These are phyloP conservation scores for Sparidentex hasta DNA, from an alignment of 2,797 vertebrate species.

Conservation along the genomic window DNA sequence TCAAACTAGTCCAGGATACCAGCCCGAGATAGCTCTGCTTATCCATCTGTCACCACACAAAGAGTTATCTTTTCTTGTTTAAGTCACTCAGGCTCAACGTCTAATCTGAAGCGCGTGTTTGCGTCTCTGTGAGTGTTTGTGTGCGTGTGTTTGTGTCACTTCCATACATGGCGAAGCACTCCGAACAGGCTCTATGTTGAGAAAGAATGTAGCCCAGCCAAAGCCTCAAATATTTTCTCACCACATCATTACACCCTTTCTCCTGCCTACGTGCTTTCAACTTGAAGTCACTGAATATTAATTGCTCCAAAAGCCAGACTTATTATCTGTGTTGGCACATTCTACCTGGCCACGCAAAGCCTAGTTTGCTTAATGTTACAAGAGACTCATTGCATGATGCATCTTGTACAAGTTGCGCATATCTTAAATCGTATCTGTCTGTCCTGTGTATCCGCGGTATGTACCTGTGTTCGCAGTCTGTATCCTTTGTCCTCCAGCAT, in stretches of 20 bases:
- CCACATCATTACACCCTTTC: slow-evolving; percentile 37
- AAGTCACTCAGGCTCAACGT: slow-evolving; percentile 78
- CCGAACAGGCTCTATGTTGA: slow-evolving; percentile 33
- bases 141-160: slow-evolving; percentile 61
- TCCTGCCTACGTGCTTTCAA: slow-evolving; percentile 49
- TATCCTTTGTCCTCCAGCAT: slow-evolving; percentile 49
- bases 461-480: slow-evolving; percentile 26
- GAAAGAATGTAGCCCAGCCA: slow-evolving; percentile 64
- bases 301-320: slow-evolving; percentile 67
- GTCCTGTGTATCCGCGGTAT: neutral
- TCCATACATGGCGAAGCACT: slow-evolving; percentile 30
- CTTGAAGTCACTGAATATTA: slow-evolving; percentile 66
- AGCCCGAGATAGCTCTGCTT: slow-evolving; percentile 71
- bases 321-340: slow-evolving; percentile 59
- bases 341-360: neutral
- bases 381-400: neutral
- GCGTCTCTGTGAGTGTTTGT: slow-evolving; percentile 16
- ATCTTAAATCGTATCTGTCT: neutral
- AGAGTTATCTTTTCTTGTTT: slow-evolving; percentile 78
- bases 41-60: slow-evolving; percentile 78
- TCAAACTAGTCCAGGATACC: slow-evolving; percentile 80
- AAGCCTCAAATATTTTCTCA: slow-evolving; percentile 44
- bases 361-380: neutral
- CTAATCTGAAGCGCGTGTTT: slow-evolving; percentile 58
- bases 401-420: neutral